Conservation (phyloP, 2,797 vertebrate species). For the Pangasius djambal region DNA sequence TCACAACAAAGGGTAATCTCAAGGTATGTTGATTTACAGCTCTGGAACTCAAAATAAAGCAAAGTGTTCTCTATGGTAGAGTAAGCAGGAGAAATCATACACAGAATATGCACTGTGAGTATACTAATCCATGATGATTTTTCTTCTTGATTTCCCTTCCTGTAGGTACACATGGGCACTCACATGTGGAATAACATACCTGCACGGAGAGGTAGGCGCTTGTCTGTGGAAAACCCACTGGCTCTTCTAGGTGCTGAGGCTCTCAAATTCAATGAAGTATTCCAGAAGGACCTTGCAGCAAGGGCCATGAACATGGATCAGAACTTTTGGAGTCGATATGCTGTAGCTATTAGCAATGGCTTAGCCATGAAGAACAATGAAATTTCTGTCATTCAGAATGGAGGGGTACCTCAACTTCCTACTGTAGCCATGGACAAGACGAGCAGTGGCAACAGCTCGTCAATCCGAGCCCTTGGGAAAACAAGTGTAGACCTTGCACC, state of each 20-base stretch:
- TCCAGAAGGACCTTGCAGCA: slow-evolving; percentile 92
- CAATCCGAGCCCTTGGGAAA: slow-evolving; percentile 85
- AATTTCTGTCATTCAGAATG: slow-evolving; percentile 97
- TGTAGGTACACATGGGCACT: slow-evolving; percentile 97
- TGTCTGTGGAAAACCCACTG: slow-evolving; percentile 94
- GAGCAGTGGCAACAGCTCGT: slow-evolving; percentile 80
- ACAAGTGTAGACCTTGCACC: slow-evolving; percentile 81
- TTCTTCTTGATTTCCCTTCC: not conserved
- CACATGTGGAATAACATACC: slow-evolving; percentile 99
- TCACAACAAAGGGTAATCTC: slow-evolving; percentile 98
- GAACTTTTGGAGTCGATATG: slow-evolving; percentile 94
- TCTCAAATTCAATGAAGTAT: slow-evolving; percentile 91
- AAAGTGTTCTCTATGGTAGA: not conserved
- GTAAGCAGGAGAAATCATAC: not conserved
- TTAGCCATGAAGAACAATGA: slow-evolving; percentile 96
- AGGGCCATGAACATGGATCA: slow-evolving; percentile 93
- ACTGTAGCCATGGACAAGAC: slow-evolving; percentile 85
- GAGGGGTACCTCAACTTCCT: slow-evolving; percentile 88
- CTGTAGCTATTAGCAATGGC: slow-evolving; percentile 91
- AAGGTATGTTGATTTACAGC: slow-evolving; percentile 77
- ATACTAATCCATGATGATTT: not conserved
- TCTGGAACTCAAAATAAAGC: no score
- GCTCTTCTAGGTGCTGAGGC: slow-evolving; percentile 88
- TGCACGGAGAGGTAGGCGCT: slow-evolving; percentile 88
- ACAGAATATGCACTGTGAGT: not conserved